Conservation (phyloP, 2,888 invertebrate genomes). For the Hirtodrosophila trivittata region DNA sequence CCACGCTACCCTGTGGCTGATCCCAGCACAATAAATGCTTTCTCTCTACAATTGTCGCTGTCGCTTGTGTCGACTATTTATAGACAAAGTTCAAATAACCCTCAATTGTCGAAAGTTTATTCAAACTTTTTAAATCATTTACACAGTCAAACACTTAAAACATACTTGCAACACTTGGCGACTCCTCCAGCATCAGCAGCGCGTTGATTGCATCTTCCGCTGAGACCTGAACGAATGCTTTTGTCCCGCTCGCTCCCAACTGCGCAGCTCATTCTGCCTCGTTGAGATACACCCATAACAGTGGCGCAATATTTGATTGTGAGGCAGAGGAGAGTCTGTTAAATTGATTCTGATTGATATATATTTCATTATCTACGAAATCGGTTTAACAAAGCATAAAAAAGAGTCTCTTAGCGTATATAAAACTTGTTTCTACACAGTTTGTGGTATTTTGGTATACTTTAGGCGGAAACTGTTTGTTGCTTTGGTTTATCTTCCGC, state of each 20-base stretch:
- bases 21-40: background rate
- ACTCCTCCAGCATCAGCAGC: slow-evolving; percentile 25
- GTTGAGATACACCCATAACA: slow-evolving; percentile 24
- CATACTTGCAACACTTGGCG: slow-evolving; percentile 27
- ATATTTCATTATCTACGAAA: too few species aligned
- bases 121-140: slow-evolving; percentile 19
- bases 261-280: slow-evolving; percentile 7
- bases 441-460: too few species aligned
- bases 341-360: too few species aligned
- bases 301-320: too few species aligned
- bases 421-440: too few species aligned
- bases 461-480: too few species aligned
- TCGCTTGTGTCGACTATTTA: slow-evolving; percentile 15
- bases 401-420: too few species aligned
- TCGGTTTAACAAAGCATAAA: too few species aligned
- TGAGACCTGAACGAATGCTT: slow-evolving; percentile 18
- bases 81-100: background rate
- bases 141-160: background rate
- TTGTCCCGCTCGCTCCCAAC: slow-evolving; percentile 11
- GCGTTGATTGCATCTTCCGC: slow-evolving; percentile 19
- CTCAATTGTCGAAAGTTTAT: slow-evolving; percentile 30
- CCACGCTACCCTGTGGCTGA: slow-evolving; percentile 78
- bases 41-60: slow-evolving; percentile 3
- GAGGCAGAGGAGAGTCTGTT: too few species aligned
- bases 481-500: background rate